Percentiles rank a stretch among this genome's conserved stretches.
phyloP scores from a whole-genome alignment of 2,113 vertebrate genomes.

The pig (Sus scrofa) region DNA sequence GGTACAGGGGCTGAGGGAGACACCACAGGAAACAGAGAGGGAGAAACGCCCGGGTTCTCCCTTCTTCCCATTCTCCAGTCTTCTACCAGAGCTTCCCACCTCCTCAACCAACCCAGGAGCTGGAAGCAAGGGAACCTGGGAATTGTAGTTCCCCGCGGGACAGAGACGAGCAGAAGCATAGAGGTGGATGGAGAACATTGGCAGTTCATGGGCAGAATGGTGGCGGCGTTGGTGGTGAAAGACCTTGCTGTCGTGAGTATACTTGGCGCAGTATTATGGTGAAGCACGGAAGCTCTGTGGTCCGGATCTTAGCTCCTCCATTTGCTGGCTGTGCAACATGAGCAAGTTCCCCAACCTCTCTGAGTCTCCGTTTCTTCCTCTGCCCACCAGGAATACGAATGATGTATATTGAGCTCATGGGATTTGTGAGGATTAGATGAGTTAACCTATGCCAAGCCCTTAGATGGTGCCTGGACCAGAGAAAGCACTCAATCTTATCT shows the following conservation, averaged over 20 bases:
- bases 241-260: neutral
- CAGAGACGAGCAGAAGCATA: neutral
- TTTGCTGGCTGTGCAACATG: neutral
- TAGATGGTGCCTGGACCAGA: neutral
- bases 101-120: neutral
- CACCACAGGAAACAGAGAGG: neutral
- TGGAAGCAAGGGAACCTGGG: neutral
- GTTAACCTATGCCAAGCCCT: neutral
- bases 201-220: neutral
- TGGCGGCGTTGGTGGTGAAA: neutral
- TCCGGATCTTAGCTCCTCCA: neutral
- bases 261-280: neutral
- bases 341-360: neutral
- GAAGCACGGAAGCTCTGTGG: neutral
- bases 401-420: neutral
- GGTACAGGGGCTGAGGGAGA: neutral
- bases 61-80: fast-evolving
- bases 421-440: neutral
- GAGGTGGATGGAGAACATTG: neutral
- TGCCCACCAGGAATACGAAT: no score
- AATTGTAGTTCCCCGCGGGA: neutral
- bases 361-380: neutral
- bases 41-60: no score
- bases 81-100: neutral
- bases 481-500: neutral